Conservation (phyloP, 2,888 invertebrate species). For the Netelia virgata region DNA sequence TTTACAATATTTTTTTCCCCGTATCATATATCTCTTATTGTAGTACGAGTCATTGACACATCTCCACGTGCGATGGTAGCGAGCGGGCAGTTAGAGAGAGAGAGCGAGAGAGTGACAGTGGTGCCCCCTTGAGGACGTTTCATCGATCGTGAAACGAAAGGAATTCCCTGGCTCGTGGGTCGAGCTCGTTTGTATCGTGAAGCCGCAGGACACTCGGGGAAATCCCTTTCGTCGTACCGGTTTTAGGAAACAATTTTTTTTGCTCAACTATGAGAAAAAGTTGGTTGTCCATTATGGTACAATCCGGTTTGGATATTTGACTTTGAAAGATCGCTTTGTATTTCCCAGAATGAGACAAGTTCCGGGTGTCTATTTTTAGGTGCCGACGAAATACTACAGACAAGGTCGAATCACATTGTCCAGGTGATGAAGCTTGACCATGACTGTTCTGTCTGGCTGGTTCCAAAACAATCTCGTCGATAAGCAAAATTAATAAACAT, state of each 20-base stretch:
- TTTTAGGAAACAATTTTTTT: not conserved
- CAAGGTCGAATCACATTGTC: no score
- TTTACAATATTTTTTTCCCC: not conserved
- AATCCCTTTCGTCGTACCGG: not conserved
- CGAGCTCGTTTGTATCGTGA: not conserved
- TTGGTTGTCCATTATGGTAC: no score
- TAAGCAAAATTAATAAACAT: not conserved
- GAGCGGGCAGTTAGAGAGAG: no score
- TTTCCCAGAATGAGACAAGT: no score
- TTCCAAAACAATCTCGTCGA: not conserved
- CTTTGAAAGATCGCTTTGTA: no score
- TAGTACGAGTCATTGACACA: not conserved
- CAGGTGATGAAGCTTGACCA: no score
- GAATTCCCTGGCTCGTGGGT: not conserved
- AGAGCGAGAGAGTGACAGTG: no score
- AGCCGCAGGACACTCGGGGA: not conserved
- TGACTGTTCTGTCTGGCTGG: no score
- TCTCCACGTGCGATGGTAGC: not conserved
- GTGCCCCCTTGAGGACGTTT: not conserved
- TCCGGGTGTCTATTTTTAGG: no score
- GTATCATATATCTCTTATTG: not conserved
- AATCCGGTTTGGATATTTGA: no score
- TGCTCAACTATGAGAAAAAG: not conserved
- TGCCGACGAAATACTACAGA: no score
- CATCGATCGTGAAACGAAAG: not conserved